These are phyloP conservation scores for Muscicapa adusta DNA, from an alignment of 2,113 vertebrate genomes.

Conservation along the genomic window DNA sequence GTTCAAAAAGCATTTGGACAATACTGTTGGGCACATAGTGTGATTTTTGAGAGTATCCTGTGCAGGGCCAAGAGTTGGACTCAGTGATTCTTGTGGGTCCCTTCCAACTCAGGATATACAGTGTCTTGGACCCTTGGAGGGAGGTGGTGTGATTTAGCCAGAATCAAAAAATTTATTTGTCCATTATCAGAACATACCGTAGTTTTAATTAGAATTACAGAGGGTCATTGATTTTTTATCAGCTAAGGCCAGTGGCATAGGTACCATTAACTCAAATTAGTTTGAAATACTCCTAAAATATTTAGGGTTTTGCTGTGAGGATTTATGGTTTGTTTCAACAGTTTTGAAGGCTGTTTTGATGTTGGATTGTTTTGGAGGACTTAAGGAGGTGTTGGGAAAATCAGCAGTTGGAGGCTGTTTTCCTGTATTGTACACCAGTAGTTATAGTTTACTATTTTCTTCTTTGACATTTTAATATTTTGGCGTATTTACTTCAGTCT, in stretches of 20 bases:
- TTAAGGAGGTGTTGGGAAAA: background rate
- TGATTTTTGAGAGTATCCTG: background rate
- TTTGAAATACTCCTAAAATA: background rate
- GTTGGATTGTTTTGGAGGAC: background rate
- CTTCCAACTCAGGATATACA: background rate
- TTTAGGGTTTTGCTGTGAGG: background rate
- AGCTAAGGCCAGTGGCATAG: background rate
- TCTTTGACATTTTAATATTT: background rate
- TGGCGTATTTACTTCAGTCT: background rate
- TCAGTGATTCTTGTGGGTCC: background rate
- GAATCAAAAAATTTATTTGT: background rate
- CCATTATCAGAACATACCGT: background rate
- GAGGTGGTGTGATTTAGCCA: background rate
- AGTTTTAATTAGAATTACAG: background rate
- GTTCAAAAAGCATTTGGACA: background rate
- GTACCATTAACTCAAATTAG: background rate
- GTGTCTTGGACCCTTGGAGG: background rate
- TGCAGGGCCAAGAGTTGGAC: background rate
- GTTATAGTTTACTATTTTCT: background rate
- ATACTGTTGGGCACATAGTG: rapidly evolving
- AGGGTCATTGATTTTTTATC: background rate
- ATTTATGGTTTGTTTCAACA: background rate
- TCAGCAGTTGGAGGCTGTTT: background rate
- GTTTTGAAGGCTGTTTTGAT: background rate
- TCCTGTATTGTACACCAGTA: background rate